Base-by-base conservation (phyloP, 2,888 invertebrate species). In the Zonitis immaculata region DNA sequence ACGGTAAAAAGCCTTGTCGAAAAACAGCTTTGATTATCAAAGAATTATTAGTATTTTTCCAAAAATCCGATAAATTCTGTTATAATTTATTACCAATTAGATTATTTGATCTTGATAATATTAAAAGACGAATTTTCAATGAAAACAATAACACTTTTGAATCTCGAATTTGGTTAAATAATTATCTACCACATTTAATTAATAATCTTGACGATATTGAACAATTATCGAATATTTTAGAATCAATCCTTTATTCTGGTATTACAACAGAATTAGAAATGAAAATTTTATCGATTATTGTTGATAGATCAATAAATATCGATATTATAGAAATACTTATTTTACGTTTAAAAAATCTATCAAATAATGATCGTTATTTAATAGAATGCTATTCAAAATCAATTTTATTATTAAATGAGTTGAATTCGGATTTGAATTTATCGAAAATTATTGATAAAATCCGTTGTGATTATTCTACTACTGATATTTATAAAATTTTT, bases 11-110 rank as follows among this genome's bases (percentile, higher is more conserved):
- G 16, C 53, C 49, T 7, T 30, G 54, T n/a, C 18, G 14, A 25
- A 50, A 49, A 14, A 59, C 61, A 6, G 14, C 52, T 26, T 25
- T 30, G 6, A 46, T 32, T 39, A 50, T 62, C 42, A 25, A 35
- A 14, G 44, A 49, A 26, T 45, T 65, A 1, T 12, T 50, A 16
- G 43, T 26, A 6, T 51, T 50, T 48, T 43, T 64, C 9, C 49
- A 53, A 39, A 27, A 26, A 28, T 58, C 58, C 47, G 51, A 59
- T 51, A 39, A 39, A 25, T 46, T 52, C 27, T 45, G 61, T 18
- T 65, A 62, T 51, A 64, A 62, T 60, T 62, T 61, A 42, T 55
- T 69, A 18, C 56, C 59, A 27, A 39, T 68, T 14, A 66, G 59
- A 58, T 42, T 62, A 12, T 49, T 52, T 49, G 27, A 50, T 14